A percentile compares a stretch with the other conserved stretches of the same genome.
These are phyloP conservation scores for Thymallus thymallus DNA, from an alignment of 2,113 vertebrate species.

Conservation along the genomic window DNA sequence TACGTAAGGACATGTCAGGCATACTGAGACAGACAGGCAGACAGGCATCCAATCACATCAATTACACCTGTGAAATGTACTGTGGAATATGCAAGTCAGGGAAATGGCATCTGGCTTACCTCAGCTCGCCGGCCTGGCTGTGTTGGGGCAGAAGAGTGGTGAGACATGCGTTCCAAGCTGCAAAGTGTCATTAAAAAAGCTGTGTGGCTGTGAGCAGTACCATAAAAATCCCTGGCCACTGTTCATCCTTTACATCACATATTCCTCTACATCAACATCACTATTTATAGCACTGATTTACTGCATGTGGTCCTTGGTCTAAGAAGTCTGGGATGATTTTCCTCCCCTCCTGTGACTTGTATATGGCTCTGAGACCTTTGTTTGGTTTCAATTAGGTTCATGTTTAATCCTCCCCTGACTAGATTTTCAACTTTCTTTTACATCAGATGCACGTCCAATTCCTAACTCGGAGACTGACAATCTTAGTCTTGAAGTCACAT, in stretches of 20 bases:
- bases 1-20: neutral
- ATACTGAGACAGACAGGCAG: slow-evolving; percentile 5
- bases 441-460: neutral
- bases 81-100: slow-evolving; percentile 9
- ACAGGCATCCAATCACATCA: slow-evolving; percentile 9
- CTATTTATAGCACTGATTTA: slow-evolving; percentile 44
- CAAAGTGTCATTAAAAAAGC: slow-evolving; percentile 17
- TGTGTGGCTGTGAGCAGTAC: slow-evolving; percentile 6
- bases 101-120: slow-evolving; percentile 5
- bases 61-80: slow-evolving; percentile 1
- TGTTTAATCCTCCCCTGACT: neutral
- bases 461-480: neutral
- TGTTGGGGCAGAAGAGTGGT: neutral
- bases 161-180: neutral
- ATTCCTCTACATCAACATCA: slow-evolving; percentile 18
- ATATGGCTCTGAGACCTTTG: slow-evolving; percentile 25
- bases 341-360: slow-evolving; percentile 3
- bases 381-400: slow-evolving; percentile 18
- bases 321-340: slow-evolving; percentile 1
- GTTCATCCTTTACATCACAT: slow-evolving; percentile 20
- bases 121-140: neutral
- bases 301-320: slow-evolving; percentile 8
- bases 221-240: slow-evolving; percentile 3
- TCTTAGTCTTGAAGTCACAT: neutral
- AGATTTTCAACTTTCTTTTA: neutral